Percentiles rank a stretch among this genome's conserved stretches.
These are phyloP conservation scores for Drosophila novamexicana DNA, from an alignment of 1,140 invertebrate genomes.

Conservation along the genomic window DNA sequence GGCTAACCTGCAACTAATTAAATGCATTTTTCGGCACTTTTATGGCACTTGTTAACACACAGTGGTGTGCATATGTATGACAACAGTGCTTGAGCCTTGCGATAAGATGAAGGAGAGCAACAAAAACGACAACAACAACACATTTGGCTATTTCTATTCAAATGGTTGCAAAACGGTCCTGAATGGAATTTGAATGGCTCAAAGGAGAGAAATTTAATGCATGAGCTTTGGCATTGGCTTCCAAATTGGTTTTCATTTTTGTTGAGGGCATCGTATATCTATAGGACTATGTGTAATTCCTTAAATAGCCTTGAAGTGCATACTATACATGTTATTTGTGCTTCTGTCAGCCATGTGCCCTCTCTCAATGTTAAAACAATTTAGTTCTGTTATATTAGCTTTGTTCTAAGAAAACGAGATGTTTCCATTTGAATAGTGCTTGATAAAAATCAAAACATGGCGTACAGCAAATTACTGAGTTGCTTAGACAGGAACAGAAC, in stretches of 20 bases:
- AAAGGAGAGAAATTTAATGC: neutral
- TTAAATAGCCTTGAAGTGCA: no score
- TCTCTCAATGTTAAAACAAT: no score
- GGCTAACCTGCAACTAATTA: slow-evolving; percentile 39
- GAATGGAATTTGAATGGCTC: neutral
- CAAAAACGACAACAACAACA: neutral
- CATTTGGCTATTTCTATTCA: neutral
- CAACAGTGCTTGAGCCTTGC: slow-evolving; percentile 4
- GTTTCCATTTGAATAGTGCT: no score
- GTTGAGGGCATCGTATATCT: neutral
- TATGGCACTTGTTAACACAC: slow-evolving; percentile 25
- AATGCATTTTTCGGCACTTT: slow-evolving; percentile 44
- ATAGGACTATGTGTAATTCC: no score
- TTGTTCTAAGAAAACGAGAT: no score
- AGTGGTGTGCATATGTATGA: slow-evolving; percentile 14
- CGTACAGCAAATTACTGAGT: no score
- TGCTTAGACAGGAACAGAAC: no score
- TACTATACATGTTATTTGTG: no score
- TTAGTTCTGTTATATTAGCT: no score
- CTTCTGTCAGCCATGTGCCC: no score
- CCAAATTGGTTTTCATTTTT: neutral
- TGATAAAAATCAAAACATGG: no score
- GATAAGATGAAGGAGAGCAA: neutral
- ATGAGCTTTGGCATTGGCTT: neutral
- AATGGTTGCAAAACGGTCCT: neutral